phyloP scores from a whole-genome alignment of 1,140 invertebrate species.

The Zaprionus nigranus region DNA sequence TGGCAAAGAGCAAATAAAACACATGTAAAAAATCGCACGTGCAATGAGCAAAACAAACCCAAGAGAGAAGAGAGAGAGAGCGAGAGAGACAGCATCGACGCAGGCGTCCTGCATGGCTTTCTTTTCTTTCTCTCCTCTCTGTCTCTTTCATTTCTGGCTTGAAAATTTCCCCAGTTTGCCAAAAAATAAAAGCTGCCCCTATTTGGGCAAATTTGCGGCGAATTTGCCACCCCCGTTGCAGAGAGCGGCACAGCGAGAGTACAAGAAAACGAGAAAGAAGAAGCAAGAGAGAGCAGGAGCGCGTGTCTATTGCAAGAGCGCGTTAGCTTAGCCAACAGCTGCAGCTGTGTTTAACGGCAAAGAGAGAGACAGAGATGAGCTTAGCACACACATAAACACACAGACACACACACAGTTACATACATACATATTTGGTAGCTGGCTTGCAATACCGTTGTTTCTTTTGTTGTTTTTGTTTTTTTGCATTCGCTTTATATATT shows the following conservation, averaged over 20 bases:
- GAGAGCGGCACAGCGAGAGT: background rate
- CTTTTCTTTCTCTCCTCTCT: background rate
- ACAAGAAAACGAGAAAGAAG: constrained; percentile 14
- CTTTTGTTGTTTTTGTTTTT: constrained; percentile 17
- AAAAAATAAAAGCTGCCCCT: constrained; percentile 30
- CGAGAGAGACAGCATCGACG: background rate
- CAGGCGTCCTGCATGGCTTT: background rate
- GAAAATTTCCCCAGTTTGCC: constrained; percentile 35
- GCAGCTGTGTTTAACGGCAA: constrained; percentile 38
- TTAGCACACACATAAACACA: constrained; percentile 18
- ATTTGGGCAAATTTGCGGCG: constrained; percentile 52
- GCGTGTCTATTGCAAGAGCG: constrained; percentile 13
- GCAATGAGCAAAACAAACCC: constrained; percentile 19
- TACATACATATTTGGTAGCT: constrained; percentile 16
- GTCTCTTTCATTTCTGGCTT: background rate
- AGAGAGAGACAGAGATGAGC: constrained; percentile 30
- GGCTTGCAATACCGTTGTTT: constrained; percentile 35
- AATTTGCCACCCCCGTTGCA: constrained; percentile 41
- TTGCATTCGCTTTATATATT: constrained; percentile 31
- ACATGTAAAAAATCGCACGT: constrained; percentile 51
- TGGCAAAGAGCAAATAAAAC: constrained; percentile 28
- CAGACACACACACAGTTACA: background rate
- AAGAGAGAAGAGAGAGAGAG: background rate
- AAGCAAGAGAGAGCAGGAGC: constrained; percentile 4
- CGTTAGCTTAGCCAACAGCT: constrained; percentile 24